Conservation (phyloP, 2,888 invertebrate species). For the Polyploca ridens region DNA sequence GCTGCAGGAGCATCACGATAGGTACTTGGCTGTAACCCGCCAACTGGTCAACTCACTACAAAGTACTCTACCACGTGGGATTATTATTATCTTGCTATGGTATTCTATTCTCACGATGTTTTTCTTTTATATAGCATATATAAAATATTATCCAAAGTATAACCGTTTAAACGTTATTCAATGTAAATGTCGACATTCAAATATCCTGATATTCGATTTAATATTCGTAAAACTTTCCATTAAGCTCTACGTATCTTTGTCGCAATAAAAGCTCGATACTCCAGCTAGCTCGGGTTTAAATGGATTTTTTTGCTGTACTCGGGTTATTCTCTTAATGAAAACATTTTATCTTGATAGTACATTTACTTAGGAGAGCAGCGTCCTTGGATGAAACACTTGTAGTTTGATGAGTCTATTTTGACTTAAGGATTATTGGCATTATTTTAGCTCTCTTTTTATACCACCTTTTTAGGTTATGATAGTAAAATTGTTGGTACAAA, state of each 20-base stretch:
- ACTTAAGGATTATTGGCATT: neutral
- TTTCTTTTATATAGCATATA: too few relatives aligned
- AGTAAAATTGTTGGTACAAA: too few relatives aligned
- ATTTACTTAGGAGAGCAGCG: slow-evolving; percentile 9
- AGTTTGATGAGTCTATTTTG: neutral
- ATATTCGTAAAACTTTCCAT: neutral
- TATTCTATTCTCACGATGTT: too few relatives aligned
- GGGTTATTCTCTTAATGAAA: slow-evolving; percentile 26
- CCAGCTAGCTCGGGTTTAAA: neutral
- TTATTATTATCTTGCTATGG: too few relatives aligned
- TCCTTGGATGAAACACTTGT: neutral
- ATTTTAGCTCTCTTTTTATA: neutral
- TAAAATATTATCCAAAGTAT: too few relatives aligned
- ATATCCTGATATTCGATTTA: neutral
- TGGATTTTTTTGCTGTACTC: neutral
- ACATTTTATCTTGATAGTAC: slow-evolving; percentile 27
- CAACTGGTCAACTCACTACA: too few relatives aligned
- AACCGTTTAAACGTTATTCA: too few relatives aligned
- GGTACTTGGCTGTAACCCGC: too few relatives aligned
- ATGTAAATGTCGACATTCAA: neutral
- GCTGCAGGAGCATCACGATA: too few relatives aligned
- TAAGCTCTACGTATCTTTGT: neutral
- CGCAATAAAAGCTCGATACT: neutral
- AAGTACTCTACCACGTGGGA: too few relatives aligned
- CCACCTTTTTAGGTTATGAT: neutral